Evolutionary conservation across 2,113 vertebrate species (phyloP), one percentile per base, ranked within the genome.

Genomic region (Macaca nemestrina): DNA sequence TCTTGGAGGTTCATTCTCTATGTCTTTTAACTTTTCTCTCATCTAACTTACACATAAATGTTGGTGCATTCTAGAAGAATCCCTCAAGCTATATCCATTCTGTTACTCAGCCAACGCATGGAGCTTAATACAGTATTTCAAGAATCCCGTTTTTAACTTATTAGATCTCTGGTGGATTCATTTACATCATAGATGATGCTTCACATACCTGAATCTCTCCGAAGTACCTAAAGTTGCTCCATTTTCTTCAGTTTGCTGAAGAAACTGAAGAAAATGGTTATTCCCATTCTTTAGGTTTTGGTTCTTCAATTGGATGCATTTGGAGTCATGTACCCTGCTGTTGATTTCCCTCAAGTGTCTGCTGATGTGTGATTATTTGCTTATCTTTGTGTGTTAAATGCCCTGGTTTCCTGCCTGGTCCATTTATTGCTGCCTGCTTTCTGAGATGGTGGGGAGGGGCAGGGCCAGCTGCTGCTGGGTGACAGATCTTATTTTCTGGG

Each of bases 151-250:
- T 30, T 35, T 12, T 12, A 2, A 40, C 10, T 27, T 40, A 30
- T 23, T 5, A 52, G 78, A 10, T 3, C 61, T 32, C 50, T 8
- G 30, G 45, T 3, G 0, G 43, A 6, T 6, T 11, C 2, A 1
- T 0, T 32, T 11, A 4, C 35, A 0, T 16, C 14, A 4, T 3
- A 25, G 45, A 38, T 12, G 23, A 27, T 32, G 75, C 87, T 2
- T 2, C 0, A 0, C 3, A 43, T 43, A 17, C 30, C 22, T 1
- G 25, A 12, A 5, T 6, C 50, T n/a, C 40, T 83, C 35, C 0
- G 0, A 16, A 0, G 9, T 0, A 1, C 2, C 16, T 10, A 8
- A 27, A 12, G 3, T 32, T 23, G 40, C 14, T 30, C 48, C 20
- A 4, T 38, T 61, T 45, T 3, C 17, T 27, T 35, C 3, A 1